Evolutionary conservation across 1,140 invertebrate species (phyloP).

Genomic region (Hycleus cichorii): DNA sequence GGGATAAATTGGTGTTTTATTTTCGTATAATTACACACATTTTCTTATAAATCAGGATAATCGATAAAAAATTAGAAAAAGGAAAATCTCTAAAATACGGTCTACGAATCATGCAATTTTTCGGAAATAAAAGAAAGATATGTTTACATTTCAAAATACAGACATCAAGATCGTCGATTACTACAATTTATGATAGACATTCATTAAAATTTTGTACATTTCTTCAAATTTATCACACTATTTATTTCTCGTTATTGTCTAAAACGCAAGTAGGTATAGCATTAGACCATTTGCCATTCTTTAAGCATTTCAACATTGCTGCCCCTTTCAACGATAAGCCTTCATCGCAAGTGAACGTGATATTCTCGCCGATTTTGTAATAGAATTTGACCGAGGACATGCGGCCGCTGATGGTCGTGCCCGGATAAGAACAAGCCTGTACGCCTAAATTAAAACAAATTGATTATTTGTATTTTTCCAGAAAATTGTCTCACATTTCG

Average conservation of each 20-base stretch:
- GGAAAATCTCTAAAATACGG: no score
- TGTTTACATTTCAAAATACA: no score
- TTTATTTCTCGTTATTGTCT: slow-evolving; percentile 26
- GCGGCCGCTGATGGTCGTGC: slow-evolving; percentile 72
- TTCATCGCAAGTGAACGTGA: slow-evolving; percentile 74
- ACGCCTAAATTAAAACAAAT: slow-evolving; percentile 50
- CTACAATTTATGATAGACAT: no score
- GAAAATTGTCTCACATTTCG: slow-evolving; percentile 60
- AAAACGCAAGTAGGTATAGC: slow-evolving; percentile 64
- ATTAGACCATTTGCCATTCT: slow-evolving; percentile 79
- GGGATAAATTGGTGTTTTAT: no score
- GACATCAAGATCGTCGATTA: no score
- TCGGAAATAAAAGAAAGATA: no score
- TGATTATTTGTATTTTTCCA: neutral
- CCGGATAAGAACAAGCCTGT: slow-evolving; percentile 76
- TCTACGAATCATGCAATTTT: no score
- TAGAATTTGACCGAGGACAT: slow-evolving; percentile 83
- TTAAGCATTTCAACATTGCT: slow-evolving; percentile 65
- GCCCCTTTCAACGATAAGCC: slow-evolving; percentile 67
- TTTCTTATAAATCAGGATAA: no score
- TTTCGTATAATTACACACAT: no score
- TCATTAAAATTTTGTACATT: no score
- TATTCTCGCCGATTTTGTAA: slow-evolving; percentile 77
- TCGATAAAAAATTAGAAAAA: no score
- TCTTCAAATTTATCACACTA: no score